Evolutionary conservation across 1,140 invertebrate species (phyloP).

Genomic region (Cherax quadricarinatus): DNA sequence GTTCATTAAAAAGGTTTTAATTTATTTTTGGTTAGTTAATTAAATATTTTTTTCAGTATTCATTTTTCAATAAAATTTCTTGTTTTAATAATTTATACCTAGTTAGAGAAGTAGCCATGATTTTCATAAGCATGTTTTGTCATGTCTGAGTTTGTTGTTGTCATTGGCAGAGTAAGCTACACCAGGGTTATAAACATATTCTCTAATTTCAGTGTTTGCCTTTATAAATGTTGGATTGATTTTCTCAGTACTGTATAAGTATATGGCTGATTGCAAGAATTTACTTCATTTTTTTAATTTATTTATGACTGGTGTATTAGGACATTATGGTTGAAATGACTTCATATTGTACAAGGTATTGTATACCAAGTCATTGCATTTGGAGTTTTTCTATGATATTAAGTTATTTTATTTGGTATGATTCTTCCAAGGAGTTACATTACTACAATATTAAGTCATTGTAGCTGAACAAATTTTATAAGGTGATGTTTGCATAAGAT

Average conservation of each 20-base stretch:
- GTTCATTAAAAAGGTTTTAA: no score
- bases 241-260: not conserved
- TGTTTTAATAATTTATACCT: no score
- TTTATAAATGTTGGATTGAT: no score
- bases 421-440: not conserved
- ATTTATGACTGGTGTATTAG: not conserved
- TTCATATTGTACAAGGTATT: not conserved
- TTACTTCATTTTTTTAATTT: not conserved
- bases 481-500: not conserved
- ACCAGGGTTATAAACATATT: no score
- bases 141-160: no score
- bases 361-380: not conserved
- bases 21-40: no score
- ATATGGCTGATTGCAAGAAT: not conserved
- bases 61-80: no score
- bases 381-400: not conserved
- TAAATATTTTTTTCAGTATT: no score
- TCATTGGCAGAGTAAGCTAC: no score
- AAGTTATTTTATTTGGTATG: not conserved
- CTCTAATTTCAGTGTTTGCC: no score
- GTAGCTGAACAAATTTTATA: not conserved
- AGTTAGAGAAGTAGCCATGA: no score
- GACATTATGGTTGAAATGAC: not conserved
- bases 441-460: not conserved
- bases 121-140: no score